phyloP scores from a whole-genome alignment of 1,140 invertebrate genomes.

The Parapsyche elsis region DNA sequence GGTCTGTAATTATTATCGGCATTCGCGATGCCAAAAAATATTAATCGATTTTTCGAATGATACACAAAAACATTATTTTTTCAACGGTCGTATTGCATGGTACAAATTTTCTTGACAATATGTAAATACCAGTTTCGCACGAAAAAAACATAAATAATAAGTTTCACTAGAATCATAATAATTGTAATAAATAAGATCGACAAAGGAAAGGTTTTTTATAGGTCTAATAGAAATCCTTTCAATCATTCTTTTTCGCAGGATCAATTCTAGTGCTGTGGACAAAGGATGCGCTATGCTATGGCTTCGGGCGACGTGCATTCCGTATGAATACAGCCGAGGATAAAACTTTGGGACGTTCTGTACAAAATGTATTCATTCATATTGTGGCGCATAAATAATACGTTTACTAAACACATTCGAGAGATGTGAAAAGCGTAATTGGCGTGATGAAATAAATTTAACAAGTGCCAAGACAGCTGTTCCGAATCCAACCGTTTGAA shows the following conservation, averaged over 20 bases:
- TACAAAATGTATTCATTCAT: constrained; percentile 31
- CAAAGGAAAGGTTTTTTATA: constrained; percentile 1
- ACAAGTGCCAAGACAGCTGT: constrained; percentile 45
- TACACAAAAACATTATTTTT: neutral
- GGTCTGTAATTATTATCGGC: too few species aligned
- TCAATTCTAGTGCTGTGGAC: constrained; percentile 9
- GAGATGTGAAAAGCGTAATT: constrained; percentile 47
- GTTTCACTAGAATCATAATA: constrained; percentile 16
- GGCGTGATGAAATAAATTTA: constrained; percentile 54
- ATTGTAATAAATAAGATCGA: constrained; percentile 24
- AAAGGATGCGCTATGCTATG: constrained; percentile 1
- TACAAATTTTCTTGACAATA: too few species aligned
- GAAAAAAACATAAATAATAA: constrained; percentile 17
- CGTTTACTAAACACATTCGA: constrained; percentile 36
- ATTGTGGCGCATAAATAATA: constrained; percentile 22
- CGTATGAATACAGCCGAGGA: constrained; percentile 16
- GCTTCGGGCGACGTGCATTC: constrained; percentile 8
- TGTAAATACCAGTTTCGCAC: too few species aligned
- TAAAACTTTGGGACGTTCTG: constrained; percentile 24
- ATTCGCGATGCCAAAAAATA: neutral
- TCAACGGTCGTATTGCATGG: neutral
- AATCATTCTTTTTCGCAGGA: constrained; percentile 18
- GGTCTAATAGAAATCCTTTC: constrained; percentile 31
- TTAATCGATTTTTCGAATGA: neutral
- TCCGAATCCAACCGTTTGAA: neutral